A percentile compares a stretch with the other conserved stretches of the same genome.
phyloP scores from a whole-genome alignment of 2,888 invertebrate genomes.

The Parnassius apollo region DNA sequence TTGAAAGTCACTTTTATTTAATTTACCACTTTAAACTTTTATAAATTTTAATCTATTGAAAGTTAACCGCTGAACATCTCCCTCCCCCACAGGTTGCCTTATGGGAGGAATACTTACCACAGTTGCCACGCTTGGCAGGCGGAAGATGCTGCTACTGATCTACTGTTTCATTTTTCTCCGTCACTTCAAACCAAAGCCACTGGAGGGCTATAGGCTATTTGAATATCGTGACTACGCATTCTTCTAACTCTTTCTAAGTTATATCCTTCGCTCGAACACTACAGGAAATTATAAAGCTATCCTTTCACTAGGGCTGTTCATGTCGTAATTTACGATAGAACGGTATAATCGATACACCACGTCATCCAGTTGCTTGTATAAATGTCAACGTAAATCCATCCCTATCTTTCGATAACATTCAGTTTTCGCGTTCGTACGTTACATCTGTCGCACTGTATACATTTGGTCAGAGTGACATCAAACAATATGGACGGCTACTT shows the following conservation, averaged over 20 bases:
- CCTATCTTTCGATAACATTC: conserved; percentile 18
- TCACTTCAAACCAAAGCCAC: no score
- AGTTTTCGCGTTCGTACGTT: conserved; percentile 2
- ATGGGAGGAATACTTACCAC: no score
- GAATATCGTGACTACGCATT: no score
- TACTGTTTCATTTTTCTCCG: no score
- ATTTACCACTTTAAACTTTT: no score
- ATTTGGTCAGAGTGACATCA: conserved; percentile 1
- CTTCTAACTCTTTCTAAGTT: neutral
- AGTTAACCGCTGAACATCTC: no score
- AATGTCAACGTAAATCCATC: conserved; percentile 21
- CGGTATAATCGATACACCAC: conserved; percentile 11
- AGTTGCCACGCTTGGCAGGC: no score
- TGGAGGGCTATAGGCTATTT: no score
- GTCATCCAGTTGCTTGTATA: conserved; percentile 12
- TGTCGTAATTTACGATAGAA: conserved; percentile 7
- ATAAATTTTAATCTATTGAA: no score
- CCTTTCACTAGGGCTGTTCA: conserved; percentile 1
- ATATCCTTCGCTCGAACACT: neutral
- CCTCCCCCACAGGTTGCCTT: no score
- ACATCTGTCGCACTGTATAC: conserved; percentile 12
- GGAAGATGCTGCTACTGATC: no score
- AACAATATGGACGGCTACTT: conserved; percentile 5
- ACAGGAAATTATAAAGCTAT: conserved; percentile 15
- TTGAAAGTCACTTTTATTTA: no score